Conservation (phyloP, 2,113 vertebrate genomes). For the Macroglossus sobrinus region DNA sequence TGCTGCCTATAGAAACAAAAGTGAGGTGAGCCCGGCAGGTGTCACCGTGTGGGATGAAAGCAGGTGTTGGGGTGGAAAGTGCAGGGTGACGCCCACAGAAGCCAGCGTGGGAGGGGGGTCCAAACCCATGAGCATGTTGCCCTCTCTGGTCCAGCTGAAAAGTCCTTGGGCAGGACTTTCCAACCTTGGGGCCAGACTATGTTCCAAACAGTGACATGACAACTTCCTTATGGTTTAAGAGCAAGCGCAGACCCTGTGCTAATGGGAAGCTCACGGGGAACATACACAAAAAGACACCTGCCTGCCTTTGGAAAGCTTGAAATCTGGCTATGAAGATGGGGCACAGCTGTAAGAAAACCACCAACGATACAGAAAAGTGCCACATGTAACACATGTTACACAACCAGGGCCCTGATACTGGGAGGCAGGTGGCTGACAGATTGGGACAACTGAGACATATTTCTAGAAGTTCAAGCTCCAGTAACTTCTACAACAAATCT, state of each 20-base stretch:
- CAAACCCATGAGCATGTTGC: fast-evolving
- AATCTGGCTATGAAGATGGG: background rate
- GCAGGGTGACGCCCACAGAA: background rate
- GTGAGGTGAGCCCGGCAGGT: background rate
- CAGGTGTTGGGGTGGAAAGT: background rate
- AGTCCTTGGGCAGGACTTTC: background rate
- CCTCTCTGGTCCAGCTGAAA: background rate
- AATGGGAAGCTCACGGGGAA: fast-evolving
- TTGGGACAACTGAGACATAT: background rate
- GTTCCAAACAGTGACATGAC: fast-evolving
- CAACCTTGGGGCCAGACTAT: background rate
- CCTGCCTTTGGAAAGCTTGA: background rate
- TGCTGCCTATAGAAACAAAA: conserved; percentile 87
- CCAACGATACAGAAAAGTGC: fast-evolving
- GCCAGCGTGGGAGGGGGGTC: no score
- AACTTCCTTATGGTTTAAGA: background rate
- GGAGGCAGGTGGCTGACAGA: background rate
- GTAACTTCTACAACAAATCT: background rate
- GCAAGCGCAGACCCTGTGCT: background rate
- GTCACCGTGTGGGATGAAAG: background rate
- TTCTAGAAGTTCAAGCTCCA: background rate
- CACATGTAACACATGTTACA: fast-evolving
- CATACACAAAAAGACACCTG: background rate
- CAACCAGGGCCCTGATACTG: fast-evolving
- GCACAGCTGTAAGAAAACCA: fast-evolving